Conservation (phyloP, 2,113 vertebrate species). For the Sinocyclocheilus anshuiensis region DNA sequence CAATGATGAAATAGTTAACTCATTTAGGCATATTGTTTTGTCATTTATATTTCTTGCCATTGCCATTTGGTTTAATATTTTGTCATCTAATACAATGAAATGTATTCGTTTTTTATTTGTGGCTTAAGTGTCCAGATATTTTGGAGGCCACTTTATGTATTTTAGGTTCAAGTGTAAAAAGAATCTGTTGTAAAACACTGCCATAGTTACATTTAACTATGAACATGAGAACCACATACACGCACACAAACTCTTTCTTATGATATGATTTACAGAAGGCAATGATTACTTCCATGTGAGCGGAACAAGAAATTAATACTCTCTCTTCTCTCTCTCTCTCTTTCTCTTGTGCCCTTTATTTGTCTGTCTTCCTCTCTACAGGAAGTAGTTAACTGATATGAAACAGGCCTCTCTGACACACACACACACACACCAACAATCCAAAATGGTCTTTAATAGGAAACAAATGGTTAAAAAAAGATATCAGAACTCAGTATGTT, state of each 20-base stretch:
- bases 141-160: neutral
- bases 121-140: neutral
- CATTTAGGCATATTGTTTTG: neutral
- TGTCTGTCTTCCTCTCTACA: slow-evolving; percentile 21
- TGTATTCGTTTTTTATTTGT: neutral
- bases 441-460: slow-evolving; percentile 23
- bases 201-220: slow-evolving; percentile 11
- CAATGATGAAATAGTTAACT: neutral
- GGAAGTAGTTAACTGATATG: slow-evolving; percentile 46
- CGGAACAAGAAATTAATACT: slow-evolving; percentile 24
- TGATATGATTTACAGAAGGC: slow-evolving; percentile 30
- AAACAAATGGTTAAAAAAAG: slow-evolving; percentile 36
- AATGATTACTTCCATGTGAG: slow-evolving; percentile 35
- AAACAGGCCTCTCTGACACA: slow-evolving; percentile 65
- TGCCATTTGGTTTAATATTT: neutral
- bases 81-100: neutral
- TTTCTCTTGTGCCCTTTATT: neutral
- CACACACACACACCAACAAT: slow-evolving; percentile 9
- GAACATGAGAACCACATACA: neutral
- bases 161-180: neutral
- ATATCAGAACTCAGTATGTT: neutral
- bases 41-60: neutral
- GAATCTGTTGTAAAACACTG: neutral
- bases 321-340: neutral
- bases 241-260: neutral